Percentiles rank a stretch among this genome's conserved stretches.
Evolutionary conservation across 2,888 invertebrate genomes (phyloP).

Genomic region (Lasioglossum leucozonium): DNA sequence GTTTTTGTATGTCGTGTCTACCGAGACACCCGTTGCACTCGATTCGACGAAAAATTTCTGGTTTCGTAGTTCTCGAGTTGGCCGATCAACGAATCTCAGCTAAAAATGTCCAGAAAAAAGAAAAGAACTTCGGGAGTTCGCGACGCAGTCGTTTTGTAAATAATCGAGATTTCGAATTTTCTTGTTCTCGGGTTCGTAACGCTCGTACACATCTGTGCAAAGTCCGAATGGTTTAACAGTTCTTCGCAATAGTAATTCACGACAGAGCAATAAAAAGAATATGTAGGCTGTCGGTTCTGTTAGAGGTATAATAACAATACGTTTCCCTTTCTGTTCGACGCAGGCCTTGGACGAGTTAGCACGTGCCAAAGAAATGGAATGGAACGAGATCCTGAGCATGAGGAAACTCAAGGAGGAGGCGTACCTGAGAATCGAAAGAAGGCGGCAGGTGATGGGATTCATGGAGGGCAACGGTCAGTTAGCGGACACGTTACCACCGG

Average conservation of each 20-base stretch:
- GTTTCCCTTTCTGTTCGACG: conserved; percentile 1
- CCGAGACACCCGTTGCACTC: background rate
- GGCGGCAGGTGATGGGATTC: conserved; percentile 87
- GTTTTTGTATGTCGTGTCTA: background rate
- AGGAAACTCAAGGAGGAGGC: conserved; percentile 95
- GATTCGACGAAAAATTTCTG: background rate
- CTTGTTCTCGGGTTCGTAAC: too few species aligned
- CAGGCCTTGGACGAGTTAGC: conserved; percentile 90
- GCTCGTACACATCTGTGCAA: too few species aligned
- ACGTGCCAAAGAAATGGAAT: conserved; percentile 93
- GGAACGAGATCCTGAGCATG: conserved; percentile 93
- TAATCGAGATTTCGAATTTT: background rate
- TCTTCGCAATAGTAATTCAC: too few species aligned
- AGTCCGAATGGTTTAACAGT: too few species aligned
- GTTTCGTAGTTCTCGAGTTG: background rate
- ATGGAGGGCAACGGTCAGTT: conserved; percentile 77
- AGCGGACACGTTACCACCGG: conserved; percentile 74
- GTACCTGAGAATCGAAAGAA: conserved; percentile 89
- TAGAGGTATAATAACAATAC: background rate
- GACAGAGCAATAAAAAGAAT: too few species aligned
- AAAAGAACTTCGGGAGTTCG: too few species aligned
- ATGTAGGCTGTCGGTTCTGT: too few species aligned
- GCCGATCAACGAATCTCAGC: too few species aligned
- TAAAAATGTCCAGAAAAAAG: too few species aligned
- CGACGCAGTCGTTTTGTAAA: background rate